Base-by-base conservation (phyloP, 2,888 invertebrate species). In the Sylvicola fuscatus region DNA sequence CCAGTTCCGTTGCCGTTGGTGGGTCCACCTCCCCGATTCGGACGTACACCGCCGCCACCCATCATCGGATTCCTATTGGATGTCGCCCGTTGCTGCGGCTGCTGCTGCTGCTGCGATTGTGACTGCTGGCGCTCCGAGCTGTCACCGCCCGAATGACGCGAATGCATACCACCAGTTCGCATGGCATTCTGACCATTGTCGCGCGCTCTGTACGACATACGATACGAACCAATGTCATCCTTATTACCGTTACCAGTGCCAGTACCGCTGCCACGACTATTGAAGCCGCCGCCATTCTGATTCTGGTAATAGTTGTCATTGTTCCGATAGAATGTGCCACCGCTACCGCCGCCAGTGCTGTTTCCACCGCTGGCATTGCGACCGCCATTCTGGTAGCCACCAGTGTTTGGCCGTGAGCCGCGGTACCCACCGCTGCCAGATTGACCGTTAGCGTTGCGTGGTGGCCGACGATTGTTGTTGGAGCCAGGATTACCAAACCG, bases 1-100 rank as follows among this genome's bases (percentile, higher is more conserved):
- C 54, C 52, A 38, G 51, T 47, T 34, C 54, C 49, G 3, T 54
- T 50, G 37, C 52, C 52, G 34, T 47, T 49, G 15, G 42, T 5
- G 4, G 29, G 14, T 4, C 29, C 29, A 13, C 29, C n/a, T 11
- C 7, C 11, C 5, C 14, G 29, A 29, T 29, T 29, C 6, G n/a
- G 12, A 8, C 44, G 44, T 17, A 44, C 45, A 14, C 44, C 42
- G n/a, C 42, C 42, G 3, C n/a, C 26, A 37, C 16, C 21, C 21
- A 21, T 21, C 21, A 21, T 21, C 21, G 21, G 21, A 21, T 35
- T 21, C 4, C 21, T 4, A 21, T 21, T 21, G 8, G 21, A 21
- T 8, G 21, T 21, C 5, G 21, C 27, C 14, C 28, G 11, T 17
- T 35, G 27, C 14, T 36, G 15, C 27, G 27, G 8, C 31, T 14